Percentiles rank a stretch among this genome's conserved stretches.
Evolutionary conservation across 2,113 vertebrate genomes (phyloP).

Genomic region (Channa maculata): DNA sequence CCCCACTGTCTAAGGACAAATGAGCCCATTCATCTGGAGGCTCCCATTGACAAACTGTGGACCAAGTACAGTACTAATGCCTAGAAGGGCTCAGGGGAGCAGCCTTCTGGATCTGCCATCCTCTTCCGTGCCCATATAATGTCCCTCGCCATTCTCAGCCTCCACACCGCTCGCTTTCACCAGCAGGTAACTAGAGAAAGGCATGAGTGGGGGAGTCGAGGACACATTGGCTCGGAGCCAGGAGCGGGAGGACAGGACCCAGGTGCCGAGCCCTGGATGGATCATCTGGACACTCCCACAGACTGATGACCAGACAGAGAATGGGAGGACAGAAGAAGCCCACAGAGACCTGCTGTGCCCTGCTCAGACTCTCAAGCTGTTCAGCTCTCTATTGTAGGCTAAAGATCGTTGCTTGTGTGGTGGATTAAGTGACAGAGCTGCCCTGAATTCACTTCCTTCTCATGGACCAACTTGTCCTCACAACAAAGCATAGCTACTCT

Average conservation of each 20-base stretch:
- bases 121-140: conserved; percentile 78
- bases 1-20: conserved; percentile 81
- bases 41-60: conserved; percentile 79
- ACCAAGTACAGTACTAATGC: conserved; percentile 78
- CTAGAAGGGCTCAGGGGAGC: conserved; percentile 79
- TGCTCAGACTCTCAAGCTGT: conserved; percentile 68
- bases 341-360: conserved; percentile 64
- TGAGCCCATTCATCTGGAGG: conserved; percentile 78
- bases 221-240: conserved; percentile 71
- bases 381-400: conserved; percentile 54
- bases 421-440: conserved; percentile 69
- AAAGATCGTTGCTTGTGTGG: conserved; percentile 39
- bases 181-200: conserved; percentile 81
- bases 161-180: conserved; percentile 69
- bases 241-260: conserved; percentile 63
- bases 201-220: conserved; percentile 67
- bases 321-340: conserved; percentile 63
- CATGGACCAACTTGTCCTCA: conserved; percentile 38
- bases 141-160: conserved; percentile 68
- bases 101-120: conserved; percentile 82
- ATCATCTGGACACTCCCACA: conserved; percentile 75
- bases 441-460: conserved; percentile 58
- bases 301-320: conserved; percentile 72
- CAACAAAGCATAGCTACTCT: conserved; percentile 26
- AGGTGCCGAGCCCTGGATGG: conserved; percentile 72